Base-by-base conservation (phyloP, 2,797 vertebrate genomes). In the Emys orbicularis region DNA sequence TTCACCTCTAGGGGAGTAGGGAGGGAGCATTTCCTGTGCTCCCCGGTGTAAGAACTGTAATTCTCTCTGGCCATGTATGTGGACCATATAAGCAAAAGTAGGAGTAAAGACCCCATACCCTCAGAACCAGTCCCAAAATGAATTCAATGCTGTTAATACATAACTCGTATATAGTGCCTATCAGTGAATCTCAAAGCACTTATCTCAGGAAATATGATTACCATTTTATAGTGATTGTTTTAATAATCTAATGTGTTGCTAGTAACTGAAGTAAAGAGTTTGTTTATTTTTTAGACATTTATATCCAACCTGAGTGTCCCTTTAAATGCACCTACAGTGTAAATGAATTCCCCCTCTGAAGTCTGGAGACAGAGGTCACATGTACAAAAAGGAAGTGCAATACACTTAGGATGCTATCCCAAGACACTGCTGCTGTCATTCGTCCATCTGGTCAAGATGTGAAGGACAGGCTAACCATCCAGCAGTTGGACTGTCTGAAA, bases 391-490 rank as follows among this genome's bases (percentile, higher is more conserved):
- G 25, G 90, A 95, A 96, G 94, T 1, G 87, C 86, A 93, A 93
- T 79, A 81, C 86, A 50, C 59, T 95, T 95, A 76, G 95, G 92
- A 89, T 34, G 52, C 80, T 81, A 21, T 93, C 94, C 95, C 90
- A 90, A 96, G 90, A 90, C 95, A 95, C 93, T 89, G 92, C n/a
- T 93, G 92, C 93, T 97, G 94, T 96, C 94, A 89, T 91, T 96
- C 89, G 86, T 84, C 92, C 95, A 94, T 90, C 86, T 61, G 91
- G 94, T 96, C 93, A 90, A 90, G 96, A 96, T 87, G 93, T 94
- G 96, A 97, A 34, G 68, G 79, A 87, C 59, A 5, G 97, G 86
- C 96, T 96, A 97, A 96, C 96, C 93, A 93, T 94, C 96, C 94
- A 88, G 95, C 91, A 96, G 90, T 91, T 94, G 95, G 93, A 54